A percentile compares a stretch with the other conserved stretches of the same genome.
phyloP scores from a whole-genome alignment of 2,888 invertebrate genomes.

The Plusia festucae region DNA sequence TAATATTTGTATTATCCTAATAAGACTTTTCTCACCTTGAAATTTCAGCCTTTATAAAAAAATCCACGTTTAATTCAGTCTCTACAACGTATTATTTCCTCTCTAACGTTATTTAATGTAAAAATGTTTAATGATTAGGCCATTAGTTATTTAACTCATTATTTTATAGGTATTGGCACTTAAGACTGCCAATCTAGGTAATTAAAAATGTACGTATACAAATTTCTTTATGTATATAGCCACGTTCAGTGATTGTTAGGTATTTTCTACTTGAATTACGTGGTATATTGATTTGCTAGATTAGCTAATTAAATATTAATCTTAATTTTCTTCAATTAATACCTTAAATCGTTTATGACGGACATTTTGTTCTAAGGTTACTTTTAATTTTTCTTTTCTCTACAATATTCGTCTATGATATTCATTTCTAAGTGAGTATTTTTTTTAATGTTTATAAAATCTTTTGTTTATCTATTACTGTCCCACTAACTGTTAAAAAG shows the following conservation, averaged over 20 bases:
- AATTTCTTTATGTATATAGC: slow-evolving; percentile 2
- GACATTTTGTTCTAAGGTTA: too few relatives aligned
- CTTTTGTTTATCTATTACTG: too few relatives aligned
- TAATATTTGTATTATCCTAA: too few relatives aligned
- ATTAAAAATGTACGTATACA: slow-evolving; percentile 5
- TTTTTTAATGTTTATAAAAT: too few relatives aligned
- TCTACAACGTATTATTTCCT: neutral
- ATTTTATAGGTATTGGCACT: slow-evolving; percentile 8
- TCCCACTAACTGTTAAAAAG: too few relatives aligned
- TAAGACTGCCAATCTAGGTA: slow-evolving; percentile 6
- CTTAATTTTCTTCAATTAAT: neutral
- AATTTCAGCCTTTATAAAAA: too few relatives aligned
- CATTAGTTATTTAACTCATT: slow-evolving; percentile 4
- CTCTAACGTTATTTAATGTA: neutral
- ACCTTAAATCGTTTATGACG: too few relatives aligned
- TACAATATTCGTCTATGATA: too few relatives aligned
- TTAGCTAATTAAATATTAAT: neutral
- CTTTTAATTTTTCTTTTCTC: too few relatives aligned
- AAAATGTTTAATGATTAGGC: slow-evolving; percentile 7
- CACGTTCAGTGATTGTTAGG: neutral
- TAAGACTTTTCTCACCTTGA: neutral
- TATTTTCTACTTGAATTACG: neutral
- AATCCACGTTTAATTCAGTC: too few relatives aligned
- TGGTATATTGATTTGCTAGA: neutral
- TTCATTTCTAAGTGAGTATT: too few relatives aligned